Base-by-base conservation (phyloP, 2,113 vertebrate genomes). In the Cavia aperea region DNA sequence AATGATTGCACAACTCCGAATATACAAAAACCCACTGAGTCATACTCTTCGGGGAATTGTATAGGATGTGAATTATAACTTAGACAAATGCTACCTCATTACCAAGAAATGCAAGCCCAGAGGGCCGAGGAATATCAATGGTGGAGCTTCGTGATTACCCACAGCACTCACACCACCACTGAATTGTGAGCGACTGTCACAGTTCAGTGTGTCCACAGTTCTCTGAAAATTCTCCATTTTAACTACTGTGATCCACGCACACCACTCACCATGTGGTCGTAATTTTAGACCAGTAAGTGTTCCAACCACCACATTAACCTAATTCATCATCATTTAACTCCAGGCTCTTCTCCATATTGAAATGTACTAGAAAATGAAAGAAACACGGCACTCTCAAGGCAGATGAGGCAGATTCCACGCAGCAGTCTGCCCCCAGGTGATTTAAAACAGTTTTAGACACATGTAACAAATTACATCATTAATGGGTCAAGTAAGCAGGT, bases 311-410 rank as follows among this genome's bases (percentile, higher is more conserved):
- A 75, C 21, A 58, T 65, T 65, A 66, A 88, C 66, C n/a, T 26
- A 26, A 51, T 90, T 70, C 0, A 0, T 88, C 46, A 63, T 12
- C 72, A 72, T 78, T 81, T 88, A 84, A 77, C 15, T 70, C 31
- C 33, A 26, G 46, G 46, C 79, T 92, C 81, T 90, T 93, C 72
- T 62, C 46, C 83, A 54, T 23, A 39, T 31, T 77, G 73, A 96
- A 93, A 89, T 49, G 8, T 91, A 91, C 60, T 51, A 46, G 18
- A 79, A 86, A 54, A 83, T 81, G 54, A 88, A 86, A 92, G 49
- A 90, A 81, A 92, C 12, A 29, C 58, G 77, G 33, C 23, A 26
- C 16, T 81, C 60, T 56, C 31, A 4, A 84, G 88, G 68, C n/a
- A 62, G 66, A 89, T 18, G 56, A 58, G 56, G 56, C 56, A 1